Evolutionary conservation across 1,140 invertebrate genomes (phyloP).

Genomic region (Aphis craccivora): DNA sequence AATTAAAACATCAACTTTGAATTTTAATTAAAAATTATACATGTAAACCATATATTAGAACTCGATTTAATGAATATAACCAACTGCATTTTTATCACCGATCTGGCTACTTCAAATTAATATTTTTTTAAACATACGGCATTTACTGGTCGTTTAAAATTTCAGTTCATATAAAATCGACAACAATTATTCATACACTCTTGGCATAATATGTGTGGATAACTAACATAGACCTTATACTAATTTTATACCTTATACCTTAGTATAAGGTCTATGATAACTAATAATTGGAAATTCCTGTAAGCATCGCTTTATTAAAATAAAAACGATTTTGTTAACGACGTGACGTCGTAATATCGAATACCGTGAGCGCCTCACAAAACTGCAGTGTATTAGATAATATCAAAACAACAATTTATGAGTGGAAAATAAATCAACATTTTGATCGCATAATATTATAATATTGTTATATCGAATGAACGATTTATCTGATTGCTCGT

Average conservation of each 20-base stretch:
- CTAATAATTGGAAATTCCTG: neutral
- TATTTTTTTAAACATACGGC: neutral
- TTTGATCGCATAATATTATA: neutral
- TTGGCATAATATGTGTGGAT: neutral
- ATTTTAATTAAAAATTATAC: constrained; percentile 42
- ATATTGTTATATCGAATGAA: neutral
- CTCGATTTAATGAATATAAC: constrained; percentile 4
- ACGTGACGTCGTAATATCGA: neutral
- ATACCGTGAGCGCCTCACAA: neutral
- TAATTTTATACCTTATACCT: too few species aligned
- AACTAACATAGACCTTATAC: too few species aligned
- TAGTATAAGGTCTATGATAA: too few species aligned
- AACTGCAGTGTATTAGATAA: neutral
- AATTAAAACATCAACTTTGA: constrained; percentile 40
- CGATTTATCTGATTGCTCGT: neutral
- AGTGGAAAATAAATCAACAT: neutral
- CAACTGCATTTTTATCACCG: neutral
- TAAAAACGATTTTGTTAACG: neutral
- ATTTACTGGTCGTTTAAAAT: neutral
- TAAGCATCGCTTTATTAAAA: neutral
- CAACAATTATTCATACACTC: neutral
- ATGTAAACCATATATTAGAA: neutral
- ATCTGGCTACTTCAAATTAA: neutral
- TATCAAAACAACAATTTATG: neutral
- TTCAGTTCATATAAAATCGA: neutral